Evolutionary conservation across 2,113 vertebrate genomes (phyloP).

Genomic region (Pomatostomus ruficeps): DNA sequence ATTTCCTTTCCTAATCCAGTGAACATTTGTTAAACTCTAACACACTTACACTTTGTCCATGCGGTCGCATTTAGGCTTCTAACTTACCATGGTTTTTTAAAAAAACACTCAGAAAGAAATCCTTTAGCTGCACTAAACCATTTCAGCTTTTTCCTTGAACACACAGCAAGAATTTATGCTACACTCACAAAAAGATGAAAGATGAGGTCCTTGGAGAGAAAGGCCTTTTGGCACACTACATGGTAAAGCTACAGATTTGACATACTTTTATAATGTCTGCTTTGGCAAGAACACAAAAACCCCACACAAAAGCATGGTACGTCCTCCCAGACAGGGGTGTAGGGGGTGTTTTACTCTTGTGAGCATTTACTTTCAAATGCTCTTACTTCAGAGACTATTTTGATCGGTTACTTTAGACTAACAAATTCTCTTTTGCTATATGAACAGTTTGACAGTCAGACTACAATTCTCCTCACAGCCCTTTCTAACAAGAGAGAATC

Average conservation of each 20-base stretch:
- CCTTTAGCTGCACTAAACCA: slow-evolving; percentile 63
- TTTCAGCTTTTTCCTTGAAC: slow-evolving; percentile 73
- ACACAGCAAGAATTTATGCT: slow-evolving; percentile 75
- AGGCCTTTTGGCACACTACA: slow-evolving; percentile 71
- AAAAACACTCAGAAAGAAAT: slow-evolving; percentile 48
- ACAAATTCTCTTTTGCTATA: slow-evolving; percentile 50
- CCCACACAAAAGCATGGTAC: slow-evolving; percentile 52
- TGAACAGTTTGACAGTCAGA: slow-evolving; percentile 19
- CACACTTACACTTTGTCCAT: slow-evolving; percentile 58
- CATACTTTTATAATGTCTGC: slow-evolving; percentile 67
- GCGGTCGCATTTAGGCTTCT: slow-evolving; percentile 64
- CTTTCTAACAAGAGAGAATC: slow-evolving; percentile 20
- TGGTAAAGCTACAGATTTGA: slow-evolving; percentile 70
- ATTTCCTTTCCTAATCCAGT: slow-evolving; percentile 84
- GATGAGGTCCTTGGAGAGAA: slow-evolving; percentile 72
- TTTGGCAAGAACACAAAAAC: slow-evolving; percentile 57
- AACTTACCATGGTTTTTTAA: not conserved
- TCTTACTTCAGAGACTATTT: slow-evolving; percentile 53
- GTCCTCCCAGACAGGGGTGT: slow-evolving; percentile 18
- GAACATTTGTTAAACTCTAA: slow-evolving; percentile 74
- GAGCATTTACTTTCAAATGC: slow-evolving; percentile 54
- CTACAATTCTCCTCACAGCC: not conserved
- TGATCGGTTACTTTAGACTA: slow-evolving; percentile 61
- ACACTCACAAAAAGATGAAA: slow-evolving; percentile 75
- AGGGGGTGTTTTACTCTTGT: not conserved